Evolutionary conservation across 2,888 invertebrate species (phyloP).

Genomic region (Pinctada fucata): DNA sequence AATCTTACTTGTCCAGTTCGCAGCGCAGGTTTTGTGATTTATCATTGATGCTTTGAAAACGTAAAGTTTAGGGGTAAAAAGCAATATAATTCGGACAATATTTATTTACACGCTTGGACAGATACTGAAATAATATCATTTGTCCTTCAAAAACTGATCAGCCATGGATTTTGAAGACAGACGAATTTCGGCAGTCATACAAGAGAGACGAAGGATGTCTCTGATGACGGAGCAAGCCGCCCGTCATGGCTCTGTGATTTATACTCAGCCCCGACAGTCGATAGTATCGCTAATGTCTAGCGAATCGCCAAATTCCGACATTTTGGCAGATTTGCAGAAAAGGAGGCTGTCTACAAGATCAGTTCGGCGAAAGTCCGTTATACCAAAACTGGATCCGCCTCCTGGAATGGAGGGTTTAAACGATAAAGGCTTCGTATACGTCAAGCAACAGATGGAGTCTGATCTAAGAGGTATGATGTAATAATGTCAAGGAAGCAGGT

Average conservation of each 20-base stretch:
- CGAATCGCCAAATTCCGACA: conserved; percentile 29
- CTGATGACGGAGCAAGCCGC: conserved; percentile 14
- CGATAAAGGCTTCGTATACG: conserved; percentile 45
- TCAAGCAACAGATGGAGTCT: conserved; percentile 55
- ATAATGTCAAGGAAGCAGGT: too few species aligned
- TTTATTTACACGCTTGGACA: too few species aligned
- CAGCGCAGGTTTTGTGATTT: too few species aligned
- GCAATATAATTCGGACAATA: too few species aligned
- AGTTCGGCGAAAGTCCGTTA: conserved; percentile 48
- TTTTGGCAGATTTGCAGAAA: conserved; percentile 34
- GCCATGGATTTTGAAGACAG: conserved; percentile 13
- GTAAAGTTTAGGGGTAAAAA: too few species aligned
- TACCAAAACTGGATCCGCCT: conserved; percentile 51
- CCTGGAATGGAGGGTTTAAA: conserved; percentile 52
- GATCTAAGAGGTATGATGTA: conserved; percentile 47
- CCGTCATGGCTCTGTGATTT: conserved; percentile 19
- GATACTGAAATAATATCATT: too few species aligned
- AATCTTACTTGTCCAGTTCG: too few species aligned
- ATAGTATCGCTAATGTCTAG: conserved; percentile 22
- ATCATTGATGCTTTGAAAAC: too few species aligned
- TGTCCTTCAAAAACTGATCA: too few species aligned
- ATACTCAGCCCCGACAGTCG: conserved; percentile 22
- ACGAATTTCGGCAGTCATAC: conserved; percentile 16
- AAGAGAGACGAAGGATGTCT: conserved; percentile 17
- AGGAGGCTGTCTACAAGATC: conserved; percentile 17